phyloP scores from a whole-genome alignment of 1,140 invertebrate genomes.

The Cotesia glomerata region DNA sequence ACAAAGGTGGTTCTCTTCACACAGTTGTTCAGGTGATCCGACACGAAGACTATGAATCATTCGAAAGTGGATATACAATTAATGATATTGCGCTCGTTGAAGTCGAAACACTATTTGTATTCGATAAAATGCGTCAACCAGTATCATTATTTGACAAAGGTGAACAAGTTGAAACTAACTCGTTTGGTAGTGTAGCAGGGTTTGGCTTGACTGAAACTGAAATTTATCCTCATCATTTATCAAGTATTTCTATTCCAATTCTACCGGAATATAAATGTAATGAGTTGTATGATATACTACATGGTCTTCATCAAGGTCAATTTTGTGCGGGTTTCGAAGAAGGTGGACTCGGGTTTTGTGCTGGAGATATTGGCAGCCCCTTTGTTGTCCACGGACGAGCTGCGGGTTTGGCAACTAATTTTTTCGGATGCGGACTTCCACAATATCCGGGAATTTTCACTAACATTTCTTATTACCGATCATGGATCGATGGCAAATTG shows the following conservation, averaged over 20 bases:
- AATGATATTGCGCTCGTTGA: conserved; percentile 68
- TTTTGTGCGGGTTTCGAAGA: conserved; percentile 61
- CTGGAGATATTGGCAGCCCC: conserved; percentile 60
- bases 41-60: conserved; percentile 28
- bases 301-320: conserved; percentile 43
- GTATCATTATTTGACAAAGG: conserved; percentile 26
- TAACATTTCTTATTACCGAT: conserved; percentile 53
- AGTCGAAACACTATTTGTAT: conserved; percentile 44
- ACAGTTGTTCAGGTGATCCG: too few relatives aligned
- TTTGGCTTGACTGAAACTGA: conserved; percentile 46
- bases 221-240: conserved; percentile 18
- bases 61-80: conserved; percentile 21
- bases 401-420: conserved; percentile 67
- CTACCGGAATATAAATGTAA: conserved; percentile 38
- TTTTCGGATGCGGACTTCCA: conserved; percentile 61
- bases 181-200: conserved; percentile 51
- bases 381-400: conserved; percentile 46
- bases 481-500: conserved; percentile 53
- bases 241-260: conserved; percentile 42
- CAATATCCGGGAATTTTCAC: conserved; percentile 65
- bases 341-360: conserved; percentile 63
- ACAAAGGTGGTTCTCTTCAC: too few relatives aligned
- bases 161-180: conserved; percentile 40
- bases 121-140: conserved; percentile 39
- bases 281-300: conserved; percentile 22